Evolutionary conservation across 1,140 invertebrate species (phyloP), one percentile per base, ranked within the genome.

Genomic region (Pachyrhynchus sulphureomaculatus): DNA sequence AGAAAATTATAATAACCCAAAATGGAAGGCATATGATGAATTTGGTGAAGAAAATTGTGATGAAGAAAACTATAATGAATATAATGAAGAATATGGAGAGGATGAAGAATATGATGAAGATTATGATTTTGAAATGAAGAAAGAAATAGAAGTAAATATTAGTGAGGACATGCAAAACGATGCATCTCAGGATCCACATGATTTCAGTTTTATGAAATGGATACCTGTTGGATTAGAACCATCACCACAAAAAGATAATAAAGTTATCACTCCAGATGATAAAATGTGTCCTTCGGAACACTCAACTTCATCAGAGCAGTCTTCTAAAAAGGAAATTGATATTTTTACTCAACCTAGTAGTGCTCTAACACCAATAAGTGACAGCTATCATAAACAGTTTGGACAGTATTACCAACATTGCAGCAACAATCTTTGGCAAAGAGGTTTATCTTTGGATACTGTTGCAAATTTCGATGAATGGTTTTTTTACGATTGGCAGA

Each of bases 401-500:
- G 26, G 37, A 1, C 5, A 48, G 2, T 70, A 64, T 68, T 73
- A 68, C 55, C 32, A 72, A 41, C 47, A 71, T 37, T 70, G 60
- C 48, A 68, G 66, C 61, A 42, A 66, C 4, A 57, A 64, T 42
- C 61, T 74, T 45, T 66, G 60, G 59, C 53, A 68, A 18, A 63
- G 55, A 23, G 70, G 67, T 8, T 59, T 68, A 18, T 64, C 21
- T 5, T 75, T 75, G 48, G 64, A 70, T 23, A 68, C 36, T 51
- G 60, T 67, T 6, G 26, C 34, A 26, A 44, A 49, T 44, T 76
- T 74, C 62, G 62, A 74, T 34, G n/a, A 56, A 4, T 69, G 64
- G 62, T 74, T 68, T 42, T 67, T 45, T 44, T 48, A 63, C 18
- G 32, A 71, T 15, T 76, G 74, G 73, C 71, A 74, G 55, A 24